Base-by-base conservation (phyloP, 2,888 invertebrate genomes). In the Automeris io region DNA sequence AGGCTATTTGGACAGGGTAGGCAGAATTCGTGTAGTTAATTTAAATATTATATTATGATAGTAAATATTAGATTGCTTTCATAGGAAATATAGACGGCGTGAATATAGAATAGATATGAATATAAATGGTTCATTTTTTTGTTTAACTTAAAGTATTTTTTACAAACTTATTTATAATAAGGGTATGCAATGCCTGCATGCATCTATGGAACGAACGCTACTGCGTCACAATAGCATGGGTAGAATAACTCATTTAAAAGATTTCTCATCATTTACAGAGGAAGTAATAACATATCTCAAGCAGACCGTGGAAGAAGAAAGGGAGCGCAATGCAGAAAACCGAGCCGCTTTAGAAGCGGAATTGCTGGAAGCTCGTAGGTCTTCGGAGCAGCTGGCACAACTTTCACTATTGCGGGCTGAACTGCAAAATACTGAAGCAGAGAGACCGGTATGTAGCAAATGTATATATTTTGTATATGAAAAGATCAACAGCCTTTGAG, bases 261-360 rank as follows among this genome's bases (percentile, higher is more conserved):
- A 13, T 16, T 8, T 8, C 1, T 23, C 16, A 9, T 3, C 2
- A 22, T 39, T 64, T 57, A 0, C 57, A 85, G 85, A 85, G 61
- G 81, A 85, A 29, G 70, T 78, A n/a, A 74, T 85, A 45, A 61
- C 57, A 18, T 86, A 85, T 53, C 68, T 85, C 35, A 79, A 67
- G 47, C 69, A 68, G 32, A 71, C 73, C 0, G 76, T 86, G 1
- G 82, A 82, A 42, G 82, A 83, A n/a, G 85, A 85, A 41, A 53
- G 82, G 0, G 66, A 70, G 37, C 56, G 75, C 29, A 85, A 82
- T 39, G 74, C 73, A 0, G 79, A 80, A 46, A 78, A 55, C 45
- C 64, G 76, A 2, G 73, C 72, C 0, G 62, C 65, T 5, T 40
- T 85, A 11, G 81, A 81, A 22, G 58, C 63, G 0, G 85, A 83